Conservation (phyloP, 2,113 vertebrate species). For the Balaeniceps rex region DNA sequence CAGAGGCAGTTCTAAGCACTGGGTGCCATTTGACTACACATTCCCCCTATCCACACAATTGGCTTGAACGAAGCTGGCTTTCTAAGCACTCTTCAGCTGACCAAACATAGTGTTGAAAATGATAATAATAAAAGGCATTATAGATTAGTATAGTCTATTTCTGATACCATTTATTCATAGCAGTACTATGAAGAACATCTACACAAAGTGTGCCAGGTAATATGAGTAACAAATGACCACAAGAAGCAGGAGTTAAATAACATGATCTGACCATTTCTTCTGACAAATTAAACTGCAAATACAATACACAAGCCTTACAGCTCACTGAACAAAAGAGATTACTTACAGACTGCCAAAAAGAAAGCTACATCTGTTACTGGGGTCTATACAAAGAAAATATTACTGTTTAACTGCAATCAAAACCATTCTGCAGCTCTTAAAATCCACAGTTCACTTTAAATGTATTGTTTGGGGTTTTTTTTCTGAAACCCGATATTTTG, state of each 20-base stretch:
- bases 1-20: neutral
- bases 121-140: neutral
- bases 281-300: slow-evolving; percentile 16
- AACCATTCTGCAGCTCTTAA: slow-evolving; percentile 13
- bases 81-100: neutral
- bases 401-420: neutral
- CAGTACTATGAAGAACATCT: neutral
- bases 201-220: neutral
- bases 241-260: neutral
- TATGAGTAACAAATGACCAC: neutral
- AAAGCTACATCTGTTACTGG: slow-evolving; percentile 11
- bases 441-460: neutral
- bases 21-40: neutral
- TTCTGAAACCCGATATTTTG: neutral
- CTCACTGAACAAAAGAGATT: slow-evolving; percentile 25
- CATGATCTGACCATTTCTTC: neutral
- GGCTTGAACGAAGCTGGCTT: neutral
- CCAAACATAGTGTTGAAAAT: neutral
- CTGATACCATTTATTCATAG: neutral
- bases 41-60: neutral
- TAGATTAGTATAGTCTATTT: neutral
- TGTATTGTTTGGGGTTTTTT: neutral
- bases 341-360: neutral
- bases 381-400: slow-evolving; percentile 6
- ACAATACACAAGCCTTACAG: neutral